Evolutionary conservation across 1,140 invertebrate genomes (phyloP), one percentile per base, ranked within the genome.

Genomic region (Acromyrmex echinatior): DNA sequence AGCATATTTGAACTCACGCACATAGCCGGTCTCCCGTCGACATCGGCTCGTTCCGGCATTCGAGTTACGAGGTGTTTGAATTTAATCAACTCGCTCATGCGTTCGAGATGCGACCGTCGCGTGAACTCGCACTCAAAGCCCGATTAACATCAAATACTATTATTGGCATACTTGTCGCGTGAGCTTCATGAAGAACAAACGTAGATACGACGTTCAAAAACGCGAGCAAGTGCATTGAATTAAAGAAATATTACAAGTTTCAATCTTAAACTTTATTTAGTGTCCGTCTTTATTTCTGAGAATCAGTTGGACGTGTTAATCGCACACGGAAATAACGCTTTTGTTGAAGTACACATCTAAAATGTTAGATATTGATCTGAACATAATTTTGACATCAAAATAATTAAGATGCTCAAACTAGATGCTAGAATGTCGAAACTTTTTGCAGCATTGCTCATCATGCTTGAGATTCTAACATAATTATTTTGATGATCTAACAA

Each of bases 41-140:
- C 88, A 90, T 90, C 87, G 85, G 81, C 88, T 91, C 91, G 86
- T 91, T 88, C 92, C 92, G 94, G 94, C 89, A 94, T 94, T 92
- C 93, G 91, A 91, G 90, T 90, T 93, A 92, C 92, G 92, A 95
- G 94, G 94, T 94, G 94, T 95, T 94, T 95, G 94, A 95, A 95
- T 95, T 95, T 95, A 95, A 95, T 95, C 94, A 95, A 95, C 94
- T 93, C 92, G 94, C 92, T 95, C 94, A 93, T 94, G 94, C 93
- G 94, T 91, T 90, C 92, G 89, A 92, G 89, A 93, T 92, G 92
- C 93, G 93, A 89, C 87, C 90, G 86, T 70, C 90, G 91, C 90
- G 92, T 88, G 92, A 93, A 92, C 90, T 91, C 88, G 87, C 70
- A 86, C 92, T 95, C 94, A 95, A 95, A 95, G 94, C 93, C 90